Base-by-base conservation (phyloP, 2,888 invertebrate genomes). In the Lampropteryx suffumata region DNA sequence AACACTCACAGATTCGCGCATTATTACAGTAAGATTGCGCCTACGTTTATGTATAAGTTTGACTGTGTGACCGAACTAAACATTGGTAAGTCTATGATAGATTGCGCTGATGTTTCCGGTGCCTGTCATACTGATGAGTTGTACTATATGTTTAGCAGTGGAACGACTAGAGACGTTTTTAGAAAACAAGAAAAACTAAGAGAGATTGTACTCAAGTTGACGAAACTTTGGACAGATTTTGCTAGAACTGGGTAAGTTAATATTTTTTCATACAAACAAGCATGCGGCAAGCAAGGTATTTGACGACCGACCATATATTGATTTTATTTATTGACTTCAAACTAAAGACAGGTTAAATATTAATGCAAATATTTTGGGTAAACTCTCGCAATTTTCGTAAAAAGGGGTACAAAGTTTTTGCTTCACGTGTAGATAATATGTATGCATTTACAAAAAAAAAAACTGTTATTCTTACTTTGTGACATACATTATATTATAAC, bases 61-160 rank as follows among this genome's bases (percentile, higher is more conserved):
- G 70, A 76, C 42, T 76, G 65, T 33, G 69, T 65, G 2, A 79
- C 76, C 0, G 70, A 78, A 11, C 63, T 82, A 28, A 84, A 84
- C 55, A 30, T 78, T n/a, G 33, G 76, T 0, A 83, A 80, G 51
- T 52, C 44, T 7, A 3, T 60, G 3, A 27, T 62, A 0, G 69
- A 67, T 2, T n/a, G 13, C 7, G 9, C 32, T 4, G 13, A 30
- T 1, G 13, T 37, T 0, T 6, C 36, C 0, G 91, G 90, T 0
- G 84, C 79, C 0, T 75, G 78, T 13, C 91, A 91, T 35, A 84
- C 79, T 0, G 91, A 91, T 50, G 91, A 91, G 1, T 11, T 91
- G 9, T 79, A 77, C 28, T 91, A 91, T 55, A 41, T 84, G 10
- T 91, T 90, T 43, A 82, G 79, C 36, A 76, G 74, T 30, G 69